These are phyloP conservation scores for Dolichopus griseipennis DNA, from an alignment of 2,888 invertebrate genomes.

Conservation along the genomic window DNA sequence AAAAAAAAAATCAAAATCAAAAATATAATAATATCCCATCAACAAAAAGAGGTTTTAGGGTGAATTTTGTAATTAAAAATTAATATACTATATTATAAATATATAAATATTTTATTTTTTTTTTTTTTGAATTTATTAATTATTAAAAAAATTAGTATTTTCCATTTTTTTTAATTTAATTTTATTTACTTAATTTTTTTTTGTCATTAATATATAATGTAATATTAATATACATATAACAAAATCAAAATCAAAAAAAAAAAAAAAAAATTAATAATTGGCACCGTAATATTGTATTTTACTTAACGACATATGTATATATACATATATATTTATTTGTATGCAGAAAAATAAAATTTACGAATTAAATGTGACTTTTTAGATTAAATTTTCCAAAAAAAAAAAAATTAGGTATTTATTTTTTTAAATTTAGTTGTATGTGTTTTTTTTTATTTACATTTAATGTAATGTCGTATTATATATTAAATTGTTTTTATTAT, in stretches of 20 bases:
- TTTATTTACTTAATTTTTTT: background rate
- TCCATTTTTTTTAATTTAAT: background rate
- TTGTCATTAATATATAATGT: conserved; percentile 3
- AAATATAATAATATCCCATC: conserved; percentile 25
- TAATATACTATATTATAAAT: conserved; percentile 18
- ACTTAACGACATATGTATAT: background rate
- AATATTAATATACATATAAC: background rate
- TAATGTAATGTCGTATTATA: too few relatives aligned
- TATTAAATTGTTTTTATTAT: too few relatives aligned
- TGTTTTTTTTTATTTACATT: too few relatives aligned
- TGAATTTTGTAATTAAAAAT: conserved; percentile 39
- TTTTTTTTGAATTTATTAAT: conserved; percentile 33
- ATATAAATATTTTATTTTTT: conserved; percentile 23
- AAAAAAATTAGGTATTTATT: too few relatives aligned
- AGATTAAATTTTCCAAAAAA: too few relatives aligned
- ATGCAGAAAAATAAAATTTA: too few relatives aligned
- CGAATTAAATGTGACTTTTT: too few relatives aligned
- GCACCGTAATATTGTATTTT: conserved; percentile 1
- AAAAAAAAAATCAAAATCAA: conserved; percentile 15
- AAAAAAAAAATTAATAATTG: background rate
- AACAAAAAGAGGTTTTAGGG: conserved; percentile 42
- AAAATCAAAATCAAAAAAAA: background rate
- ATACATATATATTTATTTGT: too few relatives aligned
- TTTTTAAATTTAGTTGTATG: too few relatives aligned
- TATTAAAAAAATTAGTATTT: conserved; percentile 24